phyloP scores from a whole-genome alignment of 2,113 vertebrate species.

The Ibidorhyncha struthersii region DNA sequence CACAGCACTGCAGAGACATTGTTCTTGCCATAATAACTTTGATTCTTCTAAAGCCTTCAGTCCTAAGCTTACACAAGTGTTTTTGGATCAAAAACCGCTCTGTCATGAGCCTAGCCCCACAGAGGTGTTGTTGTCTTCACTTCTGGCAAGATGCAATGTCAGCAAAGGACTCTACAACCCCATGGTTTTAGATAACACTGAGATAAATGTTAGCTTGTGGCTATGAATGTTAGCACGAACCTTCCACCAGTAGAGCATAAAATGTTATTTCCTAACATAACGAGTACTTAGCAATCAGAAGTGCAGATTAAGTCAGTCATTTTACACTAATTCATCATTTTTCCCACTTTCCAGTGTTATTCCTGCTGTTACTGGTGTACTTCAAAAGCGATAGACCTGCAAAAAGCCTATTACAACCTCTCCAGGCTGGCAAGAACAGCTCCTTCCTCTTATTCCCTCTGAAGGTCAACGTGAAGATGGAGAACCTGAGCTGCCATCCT shows the following conservation, averaged over 20 bases:
- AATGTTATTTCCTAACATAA: neutral
- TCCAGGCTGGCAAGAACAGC: neutral
- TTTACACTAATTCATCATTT: neutral
- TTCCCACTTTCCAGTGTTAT: neutral
- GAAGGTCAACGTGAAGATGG: fast-evolving
- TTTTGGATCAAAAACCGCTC: neutral
- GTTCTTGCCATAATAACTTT: neutral
- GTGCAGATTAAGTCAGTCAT: neutral
- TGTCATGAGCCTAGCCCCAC: neutral
- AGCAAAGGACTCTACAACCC: neutral
- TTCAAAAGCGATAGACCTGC: neutral
- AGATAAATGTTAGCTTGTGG: neutral
- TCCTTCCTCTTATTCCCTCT: neutral
- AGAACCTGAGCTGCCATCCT: neutral
- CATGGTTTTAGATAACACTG: neutral
- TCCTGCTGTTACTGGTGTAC: neutral
- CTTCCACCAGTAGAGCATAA: neutral
- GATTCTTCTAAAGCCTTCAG: neutral
- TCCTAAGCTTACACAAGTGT: neutral
- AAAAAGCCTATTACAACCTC: neutral
- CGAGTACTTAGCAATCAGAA: neutral
- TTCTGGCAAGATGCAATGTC: neutral
- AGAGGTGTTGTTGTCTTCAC: neutral
- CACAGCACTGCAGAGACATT: neutral
- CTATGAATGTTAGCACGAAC: neutral